Percentiles rank a stretch among this genome's conserved stretches.
Evolutionary conservation across 2,888 invertebrate genomes (phyloP).

Genomic region (Chymomyza fuscimana): DNA sequence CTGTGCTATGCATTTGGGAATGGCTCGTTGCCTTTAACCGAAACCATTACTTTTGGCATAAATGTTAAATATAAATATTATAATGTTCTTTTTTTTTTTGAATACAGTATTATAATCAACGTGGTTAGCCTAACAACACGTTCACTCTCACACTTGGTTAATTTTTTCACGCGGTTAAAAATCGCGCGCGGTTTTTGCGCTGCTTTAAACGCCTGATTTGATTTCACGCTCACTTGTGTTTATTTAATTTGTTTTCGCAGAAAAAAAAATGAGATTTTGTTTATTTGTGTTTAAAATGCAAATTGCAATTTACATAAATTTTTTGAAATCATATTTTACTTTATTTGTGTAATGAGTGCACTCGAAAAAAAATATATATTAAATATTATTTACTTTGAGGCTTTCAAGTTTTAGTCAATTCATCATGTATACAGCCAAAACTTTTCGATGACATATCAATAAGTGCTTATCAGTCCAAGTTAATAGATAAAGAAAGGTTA

Average conservation of each 20-base stretch:
- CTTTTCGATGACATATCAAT: neutral
- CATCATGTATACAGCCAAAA: neutral
- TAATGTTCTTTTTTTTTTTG: too few relatives aligned
- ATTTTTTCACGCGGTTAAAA: neutral
- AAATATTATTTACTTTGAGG: too few relatives aligned
- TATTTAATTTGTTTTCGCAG: conserved; percentile 28
- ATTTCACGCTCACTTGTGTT: conserved; percentile 17
- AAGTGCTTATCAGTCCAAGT: neutral
- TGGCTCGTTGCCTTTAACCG: too few relatives aligned
- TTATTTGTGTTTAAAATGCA: conserved; percentile 17
- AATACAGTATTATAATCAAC: too few relatives aligned
- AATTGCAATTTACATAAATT: conserved; percentile 44
- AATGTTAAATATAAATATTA: too few relatives aligned
- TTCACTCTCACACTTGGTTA: neutral
- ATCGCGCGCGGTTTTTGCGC: neutral
- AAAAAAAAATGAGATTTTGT: conserved; percentile 11
- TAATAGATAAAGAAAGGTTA: conserved; percentile 42
- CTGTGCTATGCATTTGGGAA: too few relatives aligned
- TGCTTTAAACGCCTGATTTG: neutral
- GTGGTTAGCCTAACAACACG: too few relatives aligned
- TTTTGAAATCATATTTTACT: conserved; percentile 19
- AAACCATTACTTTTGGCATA: too few relatives aligned
- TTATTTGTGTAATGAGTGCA: conserved; percentile 4
- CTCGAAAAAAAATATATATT: too few relatives aligned
- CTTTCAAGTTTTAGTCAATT: too few relatives aligned